These are phyloP conservation scores for Sminthurides bifidus DNA, from an alignment of 1,140 invertebrate genomes.

Conservation along the genomic window DNA sequence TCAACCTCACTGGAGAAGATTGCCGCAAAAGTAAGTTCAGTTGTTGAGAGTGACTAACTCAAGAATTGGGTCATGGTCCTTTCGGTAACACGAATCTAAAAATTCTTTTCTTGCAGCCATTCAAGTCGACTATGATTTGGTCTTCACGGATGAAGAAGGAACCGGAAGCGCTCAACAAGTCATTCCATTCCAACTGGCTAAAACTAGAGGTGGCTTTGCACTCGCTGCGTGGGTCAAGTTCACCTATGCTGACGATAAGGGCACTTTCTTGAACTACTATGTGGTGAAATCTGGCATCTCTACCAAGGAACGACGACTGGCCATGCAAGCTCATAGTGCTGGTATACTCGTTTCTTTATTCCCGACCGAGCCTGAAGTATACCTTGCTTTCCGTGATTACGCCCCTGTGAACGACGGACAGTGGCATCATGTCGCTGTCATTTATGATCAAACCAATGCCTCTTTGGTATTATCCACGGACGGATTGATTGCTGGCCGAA, in stretches of 20 bases:
- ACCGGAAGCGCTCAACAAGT: constrained; percentile 77
- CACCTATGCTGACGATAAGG: constrained; percentile 71
- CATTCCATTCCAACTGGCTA: constrained; percentile 60
- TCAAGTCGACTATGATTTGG: constrained; percentile 88
- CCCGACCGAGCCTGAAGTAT: constrained; percentile 75
- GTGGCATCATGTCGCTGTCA: constrained; percentile 90
- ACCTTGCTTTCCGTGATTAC: constrained; percentile 76
- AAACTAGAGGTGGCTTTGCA: constrained; percentile 48
- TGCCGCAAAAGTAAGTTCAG: constrained; percentile 71
- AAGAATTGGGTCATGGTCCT: not conserved
- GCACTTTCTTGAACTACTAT: constrained; percentile 88
- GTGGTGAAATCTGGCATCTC: constrained; percentile 53
- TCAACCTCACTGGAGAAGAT: constrained; percentile 89
- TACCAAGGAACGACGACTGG: constrained; percentile 56
- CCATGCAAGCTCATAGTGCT: constrained; percentile 79
- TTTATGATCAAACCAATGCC: constrained; percentile 53
- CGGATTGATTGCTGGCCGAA: constrained; percentile 79
- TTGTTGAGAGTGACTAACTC: constrained; percentile 7
- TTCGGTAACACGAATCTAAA: constrained; percentile 8
- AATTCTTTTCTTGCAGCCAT: constrained; percentile 52
- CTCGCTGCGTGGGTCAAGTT: constrained; percentile 94
- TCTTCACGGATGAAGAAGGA: constrained; percentile 72
- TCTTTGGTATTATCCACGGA: constrained; percentile 79
- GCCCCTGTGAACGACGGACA: constrained; percentile 89
- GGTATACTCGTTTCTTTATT: constrained; percentile 81